Evolutionary conservation across 1,140 invertebrate species (phyloP).

Genomic region (Drosophila guanche): DNA sequence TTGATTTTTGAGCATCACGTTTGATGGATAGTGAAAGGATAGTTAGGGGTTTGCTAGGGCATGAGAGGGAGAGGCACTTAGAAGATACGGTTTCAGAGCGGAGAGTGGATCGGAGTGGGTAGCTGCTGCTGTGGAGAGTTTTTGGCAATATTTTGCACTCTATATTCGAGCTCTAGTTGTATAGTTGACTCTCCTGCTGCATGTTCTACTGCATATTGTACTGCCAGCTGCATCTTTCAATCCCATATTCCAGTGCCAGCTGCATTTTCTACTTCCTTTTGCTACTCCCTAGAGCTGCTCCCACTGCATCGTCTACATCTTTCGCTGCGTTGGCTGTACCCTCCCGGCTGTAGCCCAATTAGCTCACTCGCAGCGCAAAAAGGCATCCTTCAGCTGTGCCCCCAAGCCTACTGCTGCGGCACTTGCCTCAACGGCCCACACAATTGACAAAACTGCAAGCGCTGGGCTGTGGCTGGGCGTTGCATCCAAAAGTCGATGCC

Average conservation of each 20-base stretch:
- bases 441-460: conserved; percentile 40
- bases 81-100: background rate
- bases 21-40: conserved; percentile 48
- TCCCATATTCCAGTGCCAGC: background rate
- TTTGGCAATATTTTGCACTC: too few relatives aligned
- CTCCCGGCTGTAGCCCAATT: conserved; percentile 27
- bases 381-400: conserved; percentile 32
- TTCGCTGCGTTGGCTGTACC: conserved; percentile 13
- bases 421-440: conserved; percentile 40
- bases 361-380: conserved; percentile 19
- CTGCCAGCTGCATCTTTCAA: background rate
- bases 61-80: background rate
- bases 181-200: too few relatives aligned
- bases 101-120: too few relatives aligned
- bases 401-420: conserved; percentile 7
- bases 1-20: conserved; percentile 48
- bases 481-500: conserved; percentile 14
- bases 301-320: conserved; percentile 4
- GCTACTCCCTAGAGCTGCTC: too few relatives aligned
- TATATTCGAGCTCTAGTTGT: too few relatives aligned
- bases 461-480: conserved; percentile 8
- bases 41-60: conserved; percentile 38
- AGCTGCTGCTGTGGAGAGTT: too few relatives aligned
- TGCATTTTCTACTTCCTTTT: background rate
- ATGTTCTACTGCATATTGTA: background rate